Evolutionary conservation across 2,113 vertebrate species (phyloP), one percentile per base, ranked within the genome.

Genomic region (Tenebrosternarchus preto): DNA sequence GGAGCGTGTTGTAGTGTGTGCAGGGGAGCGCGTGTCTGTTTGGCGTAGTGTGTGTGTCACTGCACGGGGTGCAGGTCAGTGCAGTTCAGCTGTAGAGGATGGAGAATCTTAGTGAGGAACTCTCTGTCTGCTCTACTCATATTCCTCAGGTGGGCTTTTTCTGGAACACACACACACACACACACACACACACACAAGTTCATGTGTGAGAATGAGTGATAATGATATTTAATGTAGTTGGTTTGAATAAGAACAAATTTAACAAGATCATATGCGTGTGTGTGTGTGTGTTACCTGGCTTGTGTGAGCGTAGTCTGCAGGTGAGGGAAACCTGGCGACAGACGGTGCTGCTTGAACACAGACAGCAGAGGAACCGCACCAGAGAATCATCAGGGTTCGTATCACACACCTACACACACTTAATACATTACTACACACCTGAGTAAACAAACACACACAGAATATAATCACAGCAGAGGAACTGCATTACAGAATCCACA

Each of bases 301-400:
- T 83, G 67, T 59, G 82, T 53, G 77, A 77, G 22, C 73, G 73
- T 31, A 56, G 87, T 53, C 84, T 85, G 85, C 92, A 94, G 87
- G 84, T 91, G 76, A 94, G 83, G 5, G 67, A 76, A 20, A 93
- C 19, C 11, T 81, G 71, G 33, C 88, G 88, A 86, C 90, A 87
- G 50, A 88, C 77, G 0, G 77, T 53, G 0, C 80, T 75, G 39
- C 88, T 88, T 77, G 84, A 86, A 74, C 90, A 91, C 70, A 91
- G 50, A 74, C 73, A 85, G 84, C 86, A 31, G 85, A 94, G 88
- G 85, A 88, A 93, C 80, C 77, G 79, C 25, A 90, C 73, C 25
- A 93, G 80, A 3, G 83, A 17, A 76, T 92, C 91, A 0, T 89
- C 90, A 7, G 68, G 60, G 46, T 76, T 70, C 2, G 71, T 73